These are phyloP conservation scores for Takifugu bimaculatus DNA, from an alignment of 2,113 vertebrate genomes.

Conservation along the genomic window DNA sequence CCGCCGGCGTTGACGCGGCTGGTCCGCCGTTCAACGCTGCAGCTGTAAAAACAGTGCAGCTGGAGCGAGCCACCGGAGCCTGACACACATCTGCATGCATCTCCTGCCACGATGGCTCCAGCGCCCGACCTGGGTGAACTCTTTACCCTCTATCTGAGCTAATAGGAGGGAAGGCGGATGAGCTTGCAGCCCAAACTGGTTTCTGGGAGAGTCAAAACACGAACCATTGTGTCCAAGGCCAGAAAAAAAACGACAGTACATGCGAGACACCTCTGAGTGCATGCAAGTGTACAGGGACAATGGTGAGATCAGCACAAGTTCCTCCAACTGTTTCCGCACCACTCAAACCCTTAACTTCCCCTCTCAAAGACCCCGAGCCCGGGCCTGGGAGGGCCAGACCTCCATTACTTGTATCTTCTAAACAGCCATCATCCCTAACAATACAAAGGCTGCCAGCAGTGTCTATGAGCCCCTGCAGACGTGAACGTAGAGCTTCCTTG, in stretches of 20 bases:
- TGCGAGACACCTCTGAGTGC: background rate
- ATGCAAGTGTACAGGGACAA: constrained; percentile 3
- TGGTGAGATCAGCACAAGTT: constrained; percentile 42
- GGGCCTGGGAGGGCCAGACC: constrained; percentile 20
- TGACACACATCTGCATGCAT: constrained; percentile 8
- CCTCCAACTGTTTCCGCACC: constrained; percentile 47
- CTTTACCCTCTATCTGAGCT: constrained; percentile 16
- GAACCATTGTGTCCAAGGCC: constrained; percentile 34
- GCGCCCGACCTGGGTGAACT: constrained; percentile 14
- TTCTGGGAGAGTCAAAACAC: constrained; percentile 36
- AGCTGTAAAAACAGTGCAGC: constrained; percentile 41
- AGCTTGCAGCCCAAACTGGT: constrained; percentile 33
- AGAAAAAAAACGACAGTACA: constrained; percentile 1
- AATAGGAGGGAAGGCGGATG: constrained; percentile 35
- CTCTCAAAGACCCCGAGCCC: constrained; percentile 46
- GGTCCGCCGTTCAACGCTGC: constrained; percentile 49
- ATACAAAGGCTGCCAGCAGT: constrained; percentile 26
- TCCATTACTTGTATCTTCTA: constrained; percentile 40
- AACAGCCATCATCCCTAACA: constrained; percentile 46
- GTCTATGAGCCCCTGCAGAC: constrained; percentile 19
- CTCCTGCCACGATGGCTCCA: constrained; percentile 8
- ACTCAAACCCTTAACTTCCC: constrained; percentile 47
- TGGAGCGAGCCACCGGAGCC: constrained; percentile 48
- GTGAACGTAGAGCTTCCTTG: constrained; percentile 27
- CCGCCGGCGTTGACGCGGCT: constrained; percentile 35